phyloP scores from a whole-genome alignment of 2,113 vertebrate species.

The Trogon melanurus region DNA sequence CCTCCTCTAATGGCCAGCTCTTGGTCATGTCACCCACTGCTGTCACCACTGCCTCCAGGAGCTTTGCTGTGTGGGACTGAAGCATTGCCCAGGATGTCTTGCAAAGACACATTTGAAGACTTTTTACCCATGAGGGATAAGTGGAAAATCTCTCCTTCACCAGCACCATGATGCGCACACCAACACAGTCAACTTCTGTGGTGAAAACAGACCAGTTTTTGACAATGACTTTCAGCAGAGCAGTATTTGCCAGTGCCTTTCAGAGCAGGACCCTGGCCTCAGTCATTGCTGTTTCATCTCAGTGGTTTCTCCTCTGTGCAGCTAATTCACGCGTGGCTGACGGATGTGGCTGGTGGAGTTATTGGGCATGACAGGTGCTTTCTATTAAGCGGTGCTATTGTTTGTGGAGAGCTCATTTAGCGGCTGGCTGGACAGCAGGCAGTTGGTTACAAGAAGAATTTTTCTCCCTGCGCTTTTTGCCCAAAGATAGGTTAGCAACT shows the following conservation, averaged over 20 bases:
- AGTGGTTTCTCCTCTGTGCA: conserved; percentile 17
- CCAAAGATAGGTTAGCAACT: conserved; percentile 1
- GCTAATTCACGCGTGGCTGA: conserved; percentile 39
- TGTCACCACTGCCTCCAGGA: not conserved
- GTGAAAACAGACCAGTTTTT: not conserved
- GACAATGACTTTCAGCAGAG: conserved; percentile 38
- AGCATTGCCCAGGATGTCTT: not conserved
- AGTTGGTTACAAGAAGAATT: conserved; percentile 38
- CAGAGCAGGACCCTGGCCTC: conserved; percentile 6
- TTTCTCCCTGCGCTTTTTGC: conserved; percentile 23
- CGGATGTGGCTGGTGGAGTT: conserved; percentile 37
- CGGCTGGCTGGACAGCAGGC: conserved; percentile 55
- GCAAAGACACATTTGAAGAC: not conserved
- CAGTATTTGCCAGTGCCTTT: not conserved
- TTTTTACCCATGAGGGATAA: not conserved
- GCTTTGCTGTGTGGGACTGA: not conserved
- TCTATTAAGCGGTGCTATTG: conserved; percentile 49
- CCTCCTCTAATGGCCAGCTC: not conserved
- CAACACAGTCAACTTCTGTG: not conserved
- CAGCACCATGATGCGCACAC: not conserved
- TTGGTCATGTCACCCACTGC: not conserved
- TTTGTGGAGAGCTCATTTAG: conserved; percentile 65
- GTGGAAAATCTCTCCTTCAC: not conserved
- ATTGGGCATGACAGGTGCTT: conserved; percentile 51
- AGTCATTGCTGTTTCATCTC: not conserved